Evolutionary conservation across 2,888 invertebrate species (phyloP).

Genomic region (Ophonus ardosiacus): DNA sequence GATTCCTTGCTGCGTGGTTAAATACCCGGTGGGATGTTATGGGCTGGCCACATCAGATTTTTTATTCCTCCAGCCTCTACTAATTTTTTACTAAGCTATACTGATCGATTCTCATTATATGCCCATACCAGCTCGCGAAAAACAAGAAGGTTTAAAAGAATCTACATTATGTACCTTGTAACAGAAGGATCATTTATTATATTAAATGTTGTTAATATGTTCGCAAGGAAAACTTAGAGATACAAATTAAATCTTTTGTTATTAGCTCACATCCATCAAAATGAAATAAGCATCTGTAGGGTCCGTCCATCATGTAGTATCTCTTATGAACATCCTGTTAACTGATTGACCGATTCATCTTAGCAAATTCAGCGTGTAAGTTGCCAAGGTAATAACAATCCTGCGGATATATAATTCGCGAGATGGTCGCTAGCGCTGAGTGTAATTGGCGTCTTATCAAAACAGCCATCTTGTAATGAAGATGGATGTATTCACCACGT

Average conservation of each 20-base stretch:
- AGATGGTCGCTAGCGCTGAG: constrained; percentile 49
- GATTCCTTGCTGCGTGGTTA: too few relatives aligned
- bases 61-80: too few relatives aligned
- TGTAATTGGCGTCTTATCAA: constrained; percentile 71
- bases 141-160: too few relatives aligned
- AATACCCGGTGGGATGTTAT: too few relatives aligned
- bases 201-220: background rate
- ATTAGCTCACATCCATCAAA: background rate
- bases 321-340: background rate
- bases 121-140: too few relatives aligned
- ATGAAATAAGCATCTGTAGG: background rate
- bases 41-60: too few relatives aligned
- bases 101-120: too few relatives aligned
- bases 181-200: too few relatives aligned
- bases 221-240: background rate
- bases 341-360: constrained; percentile 41
- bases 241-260: background rate
- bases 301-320: background rate
- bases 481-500: constrained; percentile 70
- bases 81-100: too few relatives aligned
- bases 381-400: constrained; percentile 42
- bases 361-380: constrained; percentile 35
- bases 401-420: constrained; percentile 52
- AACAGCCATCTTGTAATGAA: constrained; percentile 71
- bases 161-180: too few relatives aligned